A percentile compares a stretch with the other conserved stretches of the same genome.
Conservation (phyloP, 2,797 vertebrate species). For the Diglossa cyanea region DNA sequence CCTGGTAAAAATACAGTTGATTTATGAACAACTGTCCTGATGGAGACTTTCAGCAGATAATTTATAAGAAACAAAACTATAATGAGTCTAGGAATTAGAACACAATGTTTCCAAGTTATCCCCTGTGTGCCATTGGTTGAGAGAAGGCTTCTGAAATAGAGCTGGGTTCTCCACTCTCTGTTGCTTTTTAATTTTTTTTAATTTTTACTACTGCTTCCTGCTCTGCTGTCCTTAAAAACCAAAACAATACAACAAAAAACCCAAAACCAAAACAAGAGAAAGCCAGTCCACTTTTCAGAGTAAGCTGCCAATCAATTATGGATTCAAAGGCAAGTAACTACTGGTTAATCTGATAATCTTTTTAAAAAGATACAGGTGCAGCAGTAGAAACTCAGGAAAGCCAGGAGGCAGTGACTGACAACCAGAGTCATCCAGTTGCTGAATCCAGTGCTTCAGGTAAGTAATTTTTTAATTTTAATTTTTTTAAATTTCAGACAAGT, state of each 20-base stretch:
- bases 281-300: not conserved
- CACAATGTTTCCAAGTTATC: not conserved
- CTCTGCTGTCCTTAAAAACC: not conserved
- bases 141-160: not conserved
- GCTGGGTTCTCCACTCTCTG: not conserved
- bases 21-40: not conserved
- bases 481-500: not conserved
- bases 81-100: not conserved
- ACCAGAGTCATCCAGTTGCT: not conserved
- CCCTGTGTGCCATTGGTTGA: not conserved
- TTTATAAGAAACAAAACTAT: not conserved
- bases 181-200: not conserved
- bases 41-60: not conserved
- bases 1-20: not conserved
- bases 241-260: not conserved
- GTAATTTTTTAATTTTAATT: not conserved
- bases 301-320: not conserved
- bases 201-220: not conserved
- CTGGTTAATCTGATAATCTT: not conserved
- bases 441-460: conserved; percentile 34
- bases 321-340: not conserved
- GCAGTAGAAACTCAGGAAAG: not conserved
- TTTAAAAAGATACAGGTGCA: not conserved
- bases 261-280: not conserved
- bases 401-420: not conserved